Evolutionary conservation across 2,888 invertebrate genomes (phyloP), one percentile per base, ranked within the genome.

Genomic region (Pseudococcus jackbeardsleyi): DNA sequence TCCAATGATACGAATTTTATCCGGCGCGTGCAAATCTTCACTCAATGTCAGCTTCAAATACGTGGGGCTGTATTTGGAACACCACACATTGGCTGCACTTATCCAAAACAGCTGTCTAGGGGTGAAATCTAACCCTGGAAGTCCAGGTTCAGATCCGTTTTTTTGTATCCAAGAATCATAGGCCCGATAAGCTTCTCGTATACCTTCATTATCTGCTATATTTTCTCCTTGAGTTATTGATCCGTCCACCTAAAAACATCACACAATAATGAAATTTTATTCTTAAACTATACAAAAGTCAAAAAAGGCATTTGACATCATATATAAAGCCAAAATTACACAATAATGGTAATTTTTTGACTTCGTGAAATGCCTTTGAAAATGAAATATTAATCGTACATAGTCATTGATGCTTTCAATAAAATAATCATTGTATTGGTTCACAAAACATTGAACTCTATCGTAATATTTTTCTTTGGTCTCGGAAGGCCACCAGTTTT

Each of bases 201-300:
- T 94, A 0, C 97, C 98, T 7, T 97, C 97, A 91, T 97, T 98
- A 91, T 98, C 98, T 0, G 98, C 98, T 89, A 98, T 98, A 91
- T 98, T 98, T 90, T 93, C 93, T 6, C 92, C 92, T 89, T 92
- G 92, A 0, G 92, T 92, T 90, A 59, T 91, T 90, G 90, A 91
- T 91, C 5, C 91, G 91, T 33, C 92, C 91, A 88, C 72, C 88
- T 88, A 17, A 1, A 3, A 33, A 3, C 26, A 1, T 2, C 1
- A 33, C 26, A 33, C 3, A 33, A 2, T 33, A 33, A 33, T 33
- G n/a, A 33, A 33, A 33, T 33, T 33, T 33, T 2, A 33, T 33
- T 33, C 26, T 33, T 33, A 3, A 33, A 33, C 26, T 2, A 3
- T 33, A 33, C 26, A 33, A 3, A 33, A 33, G 26, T 33, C 26